Conservation (phyloP, 1,140 invertebrate genomes). For the Drosophila murphyi region DNA sequence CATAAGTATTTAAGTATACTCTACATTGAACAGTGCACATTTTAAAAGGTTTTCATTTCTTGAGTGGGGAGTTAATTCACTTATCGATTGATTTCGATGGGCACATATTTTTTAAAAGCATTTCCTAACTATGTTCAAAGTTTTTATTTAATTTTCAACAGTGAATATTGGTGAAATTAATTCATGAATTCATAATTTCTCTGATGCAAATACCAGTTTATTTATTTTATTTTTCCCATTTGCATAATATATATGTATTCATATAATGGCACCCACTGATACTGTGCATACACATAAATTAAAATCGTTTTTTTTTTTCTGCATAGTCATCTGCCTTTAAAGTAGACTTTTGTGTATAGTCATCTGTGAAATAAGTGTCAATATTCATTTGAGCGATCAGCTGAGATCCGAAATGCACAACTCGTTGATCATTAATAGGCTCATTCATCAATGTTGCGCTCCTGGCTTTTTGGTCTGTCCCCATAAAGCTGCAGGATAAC, state of each 20-base stretch:
- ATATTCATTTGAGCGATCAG: slow-evolving; percentile 23
- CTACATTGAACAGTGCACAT: not conserved
- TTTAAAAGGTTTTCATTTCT: not conserved
- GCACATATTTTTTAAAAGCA: not conserved
- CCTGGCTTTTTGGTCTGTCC: not conserved
- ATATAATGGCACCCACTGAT: too few species aligned
- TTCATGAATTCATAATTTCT: too few species aligned
- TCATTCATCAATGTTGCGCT: slow-evolving; percentile 25
- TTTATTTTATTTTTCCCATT: too few species aligned
- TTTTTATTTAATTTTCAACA: not conserved
- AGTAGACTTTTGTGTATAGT: not conserved
- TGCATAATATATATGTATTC: too few species aligned
- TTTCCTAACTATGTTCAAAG: not conserved
- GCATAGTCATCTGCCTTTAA: not conserved
- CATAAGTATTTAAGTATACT: not conserved
- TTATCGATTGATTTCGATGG: not conserved
- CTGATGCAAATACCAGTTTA: too few species aligned
- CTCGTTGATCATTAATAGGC: slow-evolving; percentile 16
- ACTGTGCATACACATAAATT: too few species aligned
- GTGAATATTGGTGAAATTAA: too few species aligned
- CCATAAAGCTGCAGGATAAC: slow-evolving; percentile 9
- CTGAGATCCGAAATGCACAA: slow-evolving; percentile 13
- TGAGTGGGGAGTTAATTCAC: not conserved
- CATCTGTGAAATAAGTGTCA: slow-evolving; percentile 4
- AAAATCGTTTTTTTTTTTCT: not conserved